These are phyloP conservation scores for Selenia dentaria DNA, from an alignment of 2,888 invertebrate genomes.

Conservation along the genomic window DNA sequence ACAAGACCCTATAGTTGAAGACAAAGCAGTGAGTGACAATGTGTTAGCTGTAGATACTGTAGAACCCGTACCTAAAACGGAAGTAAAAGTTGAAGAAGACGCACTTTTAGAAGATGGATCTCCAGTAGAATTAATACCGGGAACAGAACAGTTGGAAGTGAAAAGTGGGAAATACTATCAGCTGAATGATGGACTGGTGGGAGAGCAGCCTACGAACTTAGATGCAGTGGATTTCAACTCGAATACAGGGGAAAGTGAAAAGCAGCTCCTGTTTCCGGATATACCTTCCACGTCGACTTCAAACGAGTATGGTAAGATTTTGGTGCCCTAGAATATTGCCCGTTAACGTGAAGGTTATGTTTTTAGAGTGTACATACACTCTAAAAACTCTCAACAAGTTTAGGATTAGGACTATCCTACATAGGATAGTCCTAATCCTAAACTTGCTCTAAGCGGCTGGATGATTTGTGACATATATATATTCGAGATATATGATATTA, in stretches of 20 bases:
- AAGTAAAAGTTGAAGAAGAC: conserved; percentile 38
- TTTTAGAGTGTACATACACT: no score
- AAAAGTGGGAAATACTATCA: conserved; percentile 77
- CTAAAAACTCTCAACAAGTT: no score
- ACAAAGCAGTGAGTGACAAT: conserved; percentile 50
- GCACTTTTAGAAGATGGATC: conserved; percentile 41
- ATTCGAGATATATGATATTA: no score
- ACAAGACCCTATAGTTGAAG: conserved; percentile 58
- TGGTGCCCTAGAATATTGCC: no score
- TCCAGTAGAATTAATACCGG: conserved; percentile 56
- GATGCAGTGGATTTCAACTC: conserved; percentile 55
- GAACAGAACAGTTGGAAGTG: conserved; percentile 50
- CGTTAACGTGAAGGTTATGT: no score
- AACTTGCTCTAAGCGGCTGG: no score
- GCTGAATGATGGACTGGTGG: conserved; percentile 57
- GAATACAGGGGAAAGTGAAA: conserved; percentile 58
- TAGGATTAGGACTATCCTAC: no score
- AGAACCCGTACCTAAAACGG: conserved; percentile 26
- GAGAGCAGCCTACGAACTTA: conserved; percentile 54
- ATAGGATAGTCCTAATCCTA: no score
- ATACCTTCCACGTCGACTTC: conserved; percentile 59
- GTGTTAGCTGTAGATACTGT: conserved; percentile 36
- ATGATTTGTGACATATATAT: no score
- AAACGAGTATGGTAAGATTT: conserved; percentile 66
- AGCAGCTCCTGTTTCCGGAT: conserved; percentile 49